Evolutionary conservation across 2,888 invertebrate genomes (phyloP), one percentile per base, ranked within the genome.

Genomic region (Temnothorax unifasciatus): DNA sequence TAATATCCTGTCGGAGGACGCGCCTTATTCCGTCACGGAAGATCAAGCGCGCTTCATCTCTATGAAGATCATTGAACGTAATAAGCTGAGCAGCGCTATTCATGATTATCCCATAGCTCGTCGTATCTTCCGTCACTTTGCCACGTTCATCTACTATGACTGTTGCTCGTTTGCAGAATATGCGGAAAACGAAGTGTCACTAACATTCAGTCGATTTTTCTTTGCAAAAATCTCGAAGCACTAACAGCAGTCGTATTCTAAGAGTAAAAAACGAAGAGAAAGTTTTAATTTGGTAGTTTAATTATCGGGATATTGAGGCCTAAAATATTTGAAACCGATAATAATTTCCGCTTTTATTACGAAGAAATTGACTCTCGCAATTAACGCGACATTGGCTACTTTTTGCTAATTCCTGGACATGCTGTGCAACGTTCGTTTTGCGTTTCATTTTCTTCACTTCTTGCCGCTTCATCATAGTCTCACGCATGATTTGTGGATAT

Each of bases 61-160:
- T 76, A 59, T 75, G 61, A 63, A 84, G 69, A 81, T 88, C 87
- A 86, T 90, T 89, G 86, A 90, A 87, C 83, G 61, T 88, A 90
- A 89, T 84, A 85, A 90, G 84, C 74, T 75, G 83, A 81, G 87
- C 84, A 75, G 85, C 82, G 85, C 73, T 85, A 81, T 84, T 77
- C 86, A 86, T 79, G 86, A 90, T 90, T 90, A 90, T 90, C 85
- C 86, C 73, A 82, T 81, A 79, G 81, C 86, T 86, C 79, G 86
- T 75, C 79, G 83, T 85, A 88, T 88, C 86, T 84, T 86, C 84
- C 84, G 76, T 86, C 85, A 84, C 79, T 88, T 86, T 38, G 34
- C 34, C 71, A 34, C 57, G 29, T 29, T 68, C 9, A 21, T n/a
- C 13, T 47, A 34, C 15, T 13, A 13, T 25, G 6, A 68, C 44